These are phyloP conservation scores for Bombus polaris DNA, from an alignment of 1,140 invertebrate species.

Conservation along the genomic window DNA sequence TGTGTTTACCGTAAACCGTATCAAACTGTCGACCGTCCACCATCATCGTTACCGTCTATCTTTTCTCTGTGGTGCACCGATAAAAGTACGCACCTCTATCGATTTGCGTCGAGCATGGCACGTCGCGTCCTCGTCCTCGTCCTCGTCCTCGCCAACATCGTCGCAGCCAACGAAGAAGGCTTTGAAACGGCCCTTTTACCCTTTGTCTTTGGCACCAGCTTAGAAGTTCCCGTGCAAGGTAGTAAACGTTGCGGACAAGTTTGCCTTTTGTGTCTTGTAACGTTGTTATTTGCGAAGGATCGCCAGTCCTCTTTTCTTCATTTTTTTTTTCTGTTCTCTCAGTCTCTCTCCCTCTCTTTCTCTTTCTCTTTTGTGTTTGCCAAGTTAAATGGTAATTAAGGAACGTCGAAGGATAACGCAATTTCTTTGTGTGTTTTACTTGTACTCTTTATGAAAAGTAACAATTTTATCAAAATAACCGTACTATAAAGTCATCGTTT, in stretches of 20 bases:
- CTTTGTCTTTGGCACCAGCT: conserved; percentile 27
- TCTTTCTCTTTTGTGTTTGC: not conserved
- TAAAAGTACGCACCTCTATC: conserved; percentile 72
- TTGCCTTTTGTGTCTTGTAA: conserved; percentile 7
- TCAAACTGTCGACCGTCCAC: conserved; percentile 75
- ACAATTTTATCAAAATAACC: not conserved
- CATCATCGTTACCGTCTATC: conserved; percentile 60
- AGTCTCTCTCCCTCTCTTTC: not conserved
- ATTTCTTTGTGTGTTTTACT: not conserved
- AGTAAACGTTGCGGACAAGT: conserved; percentile 12
- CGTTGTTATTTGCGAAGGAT: conserved; percentile 25
- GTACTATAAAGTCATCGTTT: not conserved
- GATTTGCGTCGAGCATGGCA: conserved; percentile 51
- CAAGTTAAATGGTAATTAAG: conserved; percentile 20
- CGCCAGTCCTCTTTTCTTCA: not conserved
- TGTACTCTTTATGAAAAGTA: not conserved
- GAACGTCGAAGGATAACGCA: not conserved
- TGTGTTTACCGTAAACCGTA: conserved; percentile 81
- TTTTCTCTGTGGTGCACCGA: conserved; percentile 58
- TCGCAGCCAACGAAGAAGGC: not conserved
- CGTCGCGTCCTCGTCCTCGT: conserved; percentile 22
- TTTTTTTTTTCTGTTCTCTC: not conserved
- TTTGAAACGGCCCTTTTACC: conserved; percentile 35
- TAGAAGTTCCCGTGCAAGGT: conserved; percentile 17
- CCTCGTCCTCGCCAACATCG: not conserved